Conservation (phyloP, 1,140 invertebrate genomes). For the Anadara kagoshimensis region DNA sequence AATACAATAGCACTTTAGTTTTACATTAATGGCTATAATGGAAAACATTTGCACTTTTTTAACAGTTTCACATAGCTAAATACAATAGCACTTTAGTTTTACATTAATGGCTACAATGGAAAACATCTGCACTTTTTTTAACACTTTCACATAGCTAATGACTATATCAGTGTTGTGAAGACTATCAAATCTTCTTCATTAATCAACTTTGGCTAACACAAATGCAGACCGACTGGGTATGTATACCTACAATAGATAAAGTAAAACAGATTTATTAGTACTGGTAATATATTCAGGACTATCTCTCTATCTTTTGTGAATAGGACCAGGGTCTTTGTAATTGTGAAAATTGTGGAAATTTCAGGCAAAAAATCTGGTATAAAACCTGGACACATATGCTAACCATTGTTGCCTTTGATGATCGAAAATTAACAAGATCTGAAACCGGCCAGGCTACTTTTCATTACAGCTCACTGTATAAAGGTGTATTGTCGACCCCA, state of each 20-base stretch:
- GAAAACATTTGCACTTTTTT: too few species aligned
- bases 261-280: slow-evolving; percentile 1
- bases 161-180: not conserved
- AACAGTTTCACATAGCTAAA: too few species aligned
- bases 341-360: not conserved
- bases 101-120: too few species aligned
- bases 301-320: not conserved
- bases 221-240: slow-evolving; percentile 81
- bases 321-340: not conserved
- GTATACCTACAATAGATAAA: slow-evolving; percentile 75
- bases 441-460: too few species aligned
- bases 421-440: not conserved
- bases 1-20: not conserved
- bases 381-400: not conserved
- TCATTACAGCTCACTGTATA: too few species aligned
- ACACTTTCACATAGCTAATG: too few species aligned
- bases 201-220: slow-evolving; percentile 77
- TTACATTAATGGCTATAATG: too few species aligned
- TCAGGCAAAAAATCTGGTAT: not conserved
- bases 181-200: slow-evolving; percentile 18
- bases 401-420: not conserved
- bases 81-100: too few species aligned
- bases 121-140: too few species aligned
- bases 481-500: too few species aligned
- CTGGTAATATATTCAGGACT: slow-evolving; percentile 7